Evolutionary conservation across 1,140 invertebrate species (phyloP).

Genomic region (Thaumetopoea pityocampa): DNA sequence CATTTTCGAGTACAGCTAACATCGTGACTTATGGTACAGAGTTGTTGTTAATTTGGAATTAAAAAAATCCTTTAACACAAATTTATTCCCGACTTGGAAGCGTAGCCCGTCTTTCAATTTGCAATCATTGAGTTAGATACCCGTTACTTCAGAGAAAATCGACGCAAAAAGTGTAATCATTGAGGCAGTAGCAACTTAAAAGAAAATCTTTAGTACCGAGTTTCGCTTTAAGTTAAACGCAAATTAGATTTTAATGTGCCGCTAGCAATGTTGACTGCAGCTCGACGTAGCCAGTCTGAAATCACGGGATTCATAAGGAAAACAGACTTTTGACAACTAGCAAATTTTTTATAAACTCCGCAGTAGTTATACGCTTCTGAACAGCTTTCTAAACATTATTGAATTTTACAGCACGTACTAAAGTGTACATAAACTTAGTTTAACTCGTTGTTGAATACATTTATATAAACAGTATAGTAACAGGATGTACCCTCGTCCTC

Average conservation of each 20-base stretch:
- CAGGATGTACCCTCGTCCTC: conserved; percentile 44
- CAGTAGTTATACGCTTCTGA: background rate
- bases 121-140: conserved; percentile 3
- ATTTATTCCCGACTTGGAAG: too few species aligned
- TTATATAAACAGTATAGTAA: conserved; percentile 58
- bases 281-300: conserved; percentile 4
- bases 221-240: conserved; percentile 25
- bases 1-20: too few species aligned
- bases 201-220: conserved; percentile 22
- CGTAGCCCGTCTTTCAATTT: conserved; percentile 1
- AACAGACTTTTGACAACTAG: conserved; percentile 9
- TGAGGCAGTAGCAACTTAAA: conserved; percentile 18
- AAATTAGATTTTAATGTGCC: conserved; percentile 33
- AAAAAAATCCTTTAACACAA: too few species aligned
- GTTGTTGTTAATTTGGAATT: conserved; percentile 3
- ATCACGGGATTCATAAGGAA: conserved; percentile 18
- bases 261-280: conserved; percentile 21
- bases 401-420: conserved; percentile 22
- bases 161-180: conserved; percentile 1
- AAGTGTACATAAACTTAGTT: conserved; percentile 31
- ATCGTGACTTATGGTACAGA: too few species aligned
- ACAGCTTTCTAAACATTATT: conserved; percentile 5
- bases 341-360: conserved; percentile 14
- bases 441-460: conserved; percentile 44
- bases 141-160: conserved; percentile 2